Evolutionary conservation across 2,797 vertebrate genomes (phyloP), one percentile per base, ranked within the genome.

Genomic region (Odontamblyopus lacepedii): DNA sequence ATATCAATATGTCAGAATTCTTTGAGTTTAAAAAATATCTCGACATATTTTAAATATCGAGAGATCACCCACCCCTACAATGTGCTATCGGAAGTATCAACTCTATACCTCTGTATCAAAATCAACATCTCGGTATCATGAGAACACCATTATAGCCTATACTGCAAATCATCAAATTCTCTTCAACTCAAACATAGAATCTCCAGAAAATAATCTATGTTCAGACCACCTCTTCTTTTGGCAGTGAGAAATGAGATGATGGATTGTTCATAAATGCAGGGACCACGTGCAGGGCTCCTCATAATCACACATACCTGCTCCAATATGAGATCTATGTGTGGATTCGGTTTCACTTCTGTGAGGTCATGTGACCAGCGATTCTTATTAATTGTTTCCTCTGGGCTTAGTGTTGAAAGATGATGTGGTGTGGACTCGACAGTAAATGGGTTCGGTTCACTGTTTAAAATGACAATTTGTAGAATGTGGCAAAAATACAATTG

Each of bases 251-350:
- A 77, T 76, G 79, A 57, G 75, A 85, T 93, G 93, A 94, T 91
- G 88, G 85, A 94, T 92, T 81, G 84, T 84, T 89, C 88, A 13
- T 64, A 41, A 27, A 26, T 16, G 44, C 5, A 11, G 75, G 4
- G 16, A 74, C 80, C 83, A 86, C 82, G 89, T 88, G 78, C 61
- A 64, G 63, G 85, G 78, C 80, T 80, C 56, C 76, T 81, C 77
- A 83, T 90, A 85, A 88, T 80, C 74, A 85, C 87, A 89, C 84
- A 87, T 79, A 87, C 82, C 82, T 85, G 77, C 74, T 78, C 65
- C 53, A 73, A 76, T 70, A 83, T 80, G 71, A 66, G 69, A 75
- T 75, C 66, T 63, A 59, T 65, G 73, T 64, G 73, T 62, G 29
- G 32, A 75, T 71, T 48, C 62, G 3, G 23, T 27, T 48, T 41